Evolutionary conservation across 2,113 vertebrate species (phyloP).

Genomic region (Vimba vimba): DNA sequence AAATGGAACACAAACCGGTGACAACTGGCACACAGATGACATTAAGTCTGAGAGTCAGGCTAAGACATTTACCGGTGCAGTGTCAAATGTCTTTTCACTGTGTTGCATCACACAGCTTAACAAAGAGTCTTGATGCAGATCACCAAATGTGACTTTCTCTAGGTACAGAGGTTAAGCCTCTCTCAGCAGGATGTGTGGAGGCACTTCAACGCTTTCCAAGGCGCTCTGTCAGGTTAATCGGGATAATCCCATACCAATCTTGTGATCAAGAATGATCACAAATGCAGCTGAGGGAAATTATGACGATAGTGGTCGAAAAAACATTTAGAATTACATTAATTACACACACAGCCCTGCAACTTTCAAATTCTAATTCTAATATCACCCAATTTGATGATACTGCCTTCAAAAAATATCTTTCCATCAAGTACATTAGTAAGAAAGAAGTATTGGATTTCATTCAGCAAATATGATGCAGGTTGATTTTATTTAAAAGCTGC

Average conservation of each 20-base stretch:
- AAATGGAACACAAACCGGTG: neutral
- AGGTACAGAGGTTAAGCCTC: constrained; percentile 13
- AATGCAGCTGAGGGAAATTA: neutral
- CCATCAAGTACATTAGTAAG: too few relatives aligned
- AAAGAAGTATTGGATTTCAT: neutral
- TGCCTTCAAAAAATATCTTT: too few relatives aligned
- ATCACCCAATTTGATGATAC: neutral
- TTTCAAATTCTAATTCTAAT: neutral
- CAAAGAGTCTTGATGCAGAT: neutral
- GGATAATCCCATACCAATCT: constrained; percentile 8
- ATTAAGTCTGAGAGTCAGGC: neutral
- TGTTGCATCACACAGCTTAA: constrained; percentile 30
- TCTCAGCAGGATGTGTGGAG: constrained; percentile 34
- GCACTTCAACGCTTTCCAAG: neutral
- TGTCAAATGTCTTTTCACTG: constrained; percentile 7
- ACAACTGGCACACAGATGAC: neutral
- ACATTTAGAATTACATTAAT: neutral
- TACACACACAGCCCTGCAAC: neutral
- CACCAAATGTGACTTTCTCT: neutral
- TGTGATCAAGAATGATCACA: constrained; percentile 26
- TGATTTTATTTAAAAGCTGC: neutral
- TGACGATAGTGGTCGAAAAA: neutral
- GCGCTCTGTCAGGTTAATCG: constrained; percentile 26
- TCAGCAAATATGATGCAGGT: neutral
- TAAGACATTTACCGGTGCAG: neutral